Evolutionary conservation across 2,797 vertebrate species (phyloP), one percentile per base, ranked within the genome.

Genomic region (Poecilia velifera): DNA sequence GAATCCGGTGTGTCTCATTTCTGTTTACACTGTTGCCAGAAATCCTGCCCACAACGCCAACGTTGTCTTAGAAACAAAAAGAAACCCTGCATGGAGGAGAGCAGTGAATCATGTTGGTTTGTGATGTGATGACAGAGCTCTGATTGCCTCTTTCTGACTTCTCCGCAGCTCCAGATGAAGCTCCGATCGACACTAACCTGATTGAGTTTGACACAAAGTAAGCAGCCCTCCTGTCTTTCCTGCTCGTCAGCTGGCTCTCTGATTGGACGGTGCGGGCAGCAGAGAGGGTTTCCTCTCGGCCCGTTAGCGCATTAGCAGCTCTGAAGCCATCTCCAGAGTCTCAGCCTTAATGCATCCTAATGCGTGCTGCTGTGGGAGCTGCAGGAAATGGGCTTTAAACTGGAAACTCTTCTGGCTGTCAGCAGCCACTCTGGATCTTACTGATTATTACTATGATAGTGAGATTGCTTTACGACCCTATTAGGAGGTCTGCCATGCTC

Each of bases 171-270:
- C 94, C 97, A 91, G 98, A 98, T 3, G 97, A 98, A 87, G 94
- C 95, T 0, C 97, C 97, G 0, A 95, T 98, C 89, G 97, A 98
- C 92, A 97, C 97, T 80, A 98, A 99, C 91, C 96, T 99, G 88
- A 99, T 99, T 86, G 96, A 98, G 91, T 98, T 99, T 81, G 98
- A 99, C 93, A 98, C 98, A 85, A 96, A 98, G 98, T 99, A 97
- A 97, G 97, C 87, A 62, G 18, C 82, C 31, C 20, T 77, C 73
- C 82, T 20, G 53, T 45, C 14, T 39, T 41, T 43, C 20, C 51
- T 57, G 22, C 53, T 74, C n/a, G 43, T 43, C 73, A 59, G 73
- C 73, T 49, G 5, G 31, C 73, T 76, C 18, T 57, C 49, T 73
- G 72, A 73, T 53, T 73, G 77, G 13, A 81, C 84, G 76, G 71